Evolutionary conservation across 2,797 vertebrate genomes (phyloP).

Genomic region (Vultur gryphus): DNA sequence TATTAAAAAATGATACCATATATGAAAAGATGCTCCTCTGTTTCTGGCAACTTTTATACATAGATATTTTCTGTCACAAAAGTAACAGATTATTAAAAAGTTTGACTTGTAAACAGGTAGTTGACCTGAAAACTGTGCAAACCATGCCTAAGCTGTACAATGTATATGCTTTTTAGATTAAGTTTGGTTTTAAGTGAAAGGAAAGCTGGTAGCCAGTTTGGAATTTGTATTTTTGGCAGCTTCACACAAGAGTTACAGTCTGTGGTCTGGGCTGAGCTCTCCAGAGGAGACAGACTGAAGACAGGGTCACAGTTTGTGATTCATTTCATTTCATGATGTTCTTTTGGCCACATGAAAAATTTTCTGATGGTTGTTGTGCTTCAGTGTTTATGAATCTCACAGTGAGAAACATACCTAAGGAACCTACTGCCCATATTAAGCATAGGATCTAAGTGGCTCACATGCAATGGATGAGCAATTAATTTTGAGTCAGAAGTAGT

Average conservation of each 20-base stretch:
- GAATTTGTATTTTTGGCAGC: constrained; percentile 18
- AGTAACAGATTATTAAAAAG: neutral
- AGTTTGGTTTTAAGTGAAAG: neutral
- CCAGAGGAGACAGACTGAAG: neutral
- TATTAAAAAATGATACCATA: neutral
- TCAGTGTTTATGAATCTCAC: neutral
- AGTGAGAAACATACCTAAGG: neutral
- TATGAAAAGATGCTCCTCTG: neutral
- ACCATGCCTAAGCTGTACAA: neutral
- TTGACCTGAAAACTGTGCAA: neutral
- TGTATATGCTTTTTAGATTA: neutral
- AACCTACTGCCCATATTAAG: neutral
- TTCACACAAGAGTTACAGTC: neutral
- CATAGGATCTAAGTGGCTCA: neutral
- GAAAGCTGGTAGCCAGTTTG: neutral
- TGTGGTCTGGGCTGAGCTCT: neutral
- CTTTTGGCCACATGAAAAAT: neutral
- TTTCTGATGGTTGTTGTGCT: neutral
- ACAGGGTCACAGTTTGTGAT: neutral
- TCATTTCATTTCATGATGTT: neutral
- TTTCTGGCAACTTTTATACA: neutral
- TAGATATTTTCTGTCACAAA: neutral
- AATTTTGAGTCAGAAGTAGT: neutral
- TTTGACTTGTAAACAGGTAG: neutral
- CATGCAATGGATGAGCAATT: neutral